These are phyloP conservation scores for Ophthalmolycus amberensis DNA, from an alignment of 2,113 vertebrate species.

Conservation along the genomic window DNA sequence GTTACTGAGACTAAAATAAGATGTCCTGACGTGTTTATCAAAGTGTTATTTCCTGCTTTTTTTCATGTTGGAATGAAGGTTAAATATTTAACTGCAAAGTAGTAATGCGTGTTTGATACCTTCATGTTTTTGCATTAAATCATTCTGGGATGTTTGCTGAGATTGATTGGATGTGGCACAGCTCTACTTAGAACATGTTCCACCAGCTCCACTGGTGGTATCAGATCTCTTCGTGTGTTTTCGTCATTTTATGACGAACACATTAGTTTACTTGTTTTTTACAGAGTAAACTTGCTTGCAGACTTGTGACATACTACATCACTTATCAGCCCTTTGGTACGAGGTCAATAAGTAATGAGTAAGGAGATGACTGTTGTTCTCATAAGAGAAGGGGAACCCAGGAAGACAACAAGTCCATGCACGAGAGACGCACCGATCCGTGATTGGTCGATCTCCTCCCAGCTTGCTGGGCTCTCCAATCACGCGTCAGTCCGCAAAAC, in stretches of 20 bases:
- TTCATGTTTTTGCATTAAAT: too few species aligned
- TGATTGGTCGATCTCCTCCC: slow-evolving; percentile 62
- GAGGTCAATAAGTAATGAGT: neutral
- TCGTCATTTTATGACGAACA: neutral
- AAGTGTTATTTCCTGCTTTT: too few species aligned
- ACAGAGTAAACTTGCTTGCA: neutral
- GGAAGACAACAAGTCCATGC: slow-evolving; percentile 30
- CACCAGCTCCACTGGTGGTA: neutral
- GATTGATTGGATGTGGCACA: too few species aligned
- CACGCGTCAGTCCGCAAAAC: slow-evolving; percentile 59
- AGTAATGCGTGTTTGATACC: too few species aligned
- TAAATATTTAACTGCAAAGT: too few species aligned
- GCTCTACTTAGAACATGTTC: too few species aligned
- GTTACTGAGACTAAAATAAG: too few species aligned
- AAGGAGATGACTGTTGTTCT: neutral
- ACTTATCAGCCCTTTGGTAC: neutral
- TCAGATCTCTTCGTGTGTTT: neutral
- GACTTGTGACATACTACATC: neutral
- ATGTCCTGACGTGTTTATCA: too few species aligned
- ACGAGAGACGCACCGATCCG: slow-evolving; percentile 57
- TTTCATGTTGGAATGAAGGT: too few species aligned
- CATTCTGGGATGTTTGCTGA: too few species aligned
- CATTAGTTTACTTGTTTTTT: neutral
- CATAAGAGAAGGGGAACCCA: neutral
- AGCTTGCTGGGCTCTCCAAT: slow-evolving; percentile 54